Base-by-base conservation (phyloP, 92 coral and sea anemone species). In the Pocillopora meandrina region DNA sequence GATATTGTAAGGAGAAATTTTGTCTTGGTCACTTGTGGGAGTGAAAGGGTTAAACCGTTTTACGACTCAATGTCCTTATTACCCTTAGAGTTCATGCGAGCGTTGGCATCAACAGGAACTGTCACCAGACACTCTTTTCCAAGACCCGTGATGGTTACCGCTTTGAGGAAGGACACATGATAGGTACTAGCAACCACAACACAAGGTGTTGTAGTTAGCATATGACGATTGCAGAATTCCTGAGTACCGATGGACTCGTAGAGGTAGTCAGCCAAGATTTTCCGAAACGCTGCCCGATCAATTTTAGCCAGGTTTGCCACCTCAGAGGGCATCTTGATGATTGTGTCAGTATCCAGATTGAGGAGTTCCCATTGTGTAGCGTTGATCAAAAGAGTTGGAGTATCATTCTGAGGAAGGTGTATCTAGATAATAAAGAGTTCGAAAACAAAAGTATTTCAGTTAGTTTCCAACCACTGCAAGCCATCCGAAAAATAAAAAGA, bases 341-440 rank as follows among this genome's bases (percentile, higher is more conserved):
- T 90, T 10, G 70, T 80, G 74, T 95, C 98, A 5, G 89, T 88
- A 55, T 93, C 93, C 36, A 95, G 49, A 76, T 95, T 95, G 57
- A 95, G 91, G 7, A 95, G 92, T 72, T 95, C 90, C 98, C 98
- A 95, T 42, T 82, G 80, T 12, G 92, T 84, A 19, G 93, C 93
- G 10, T 84, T 78, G 73, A 87, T 88, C 31, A 90, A 59, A 55
- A 80, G 79, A 21, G 85, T 82, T 2, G 62, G 17, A 20, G 79
- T 12, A 58, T 80, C 85, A 56, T 64, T 75, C 33, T 87, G 87
- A 56, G 93, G 92, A 5, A 92, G 71, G 83, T 79, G 68, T 12
- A 92, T 72, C 84, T 90, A 23, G 14, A 56, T 2, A 13, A 0
- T 42, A 42, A 42, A 42, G 52, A 42, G 52, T 3, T 42, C 4